Evolutionary conservation across 2,888 invertebrate species (phyloP).

Genomic region (Listrodromus nycthemerus): DNA sequence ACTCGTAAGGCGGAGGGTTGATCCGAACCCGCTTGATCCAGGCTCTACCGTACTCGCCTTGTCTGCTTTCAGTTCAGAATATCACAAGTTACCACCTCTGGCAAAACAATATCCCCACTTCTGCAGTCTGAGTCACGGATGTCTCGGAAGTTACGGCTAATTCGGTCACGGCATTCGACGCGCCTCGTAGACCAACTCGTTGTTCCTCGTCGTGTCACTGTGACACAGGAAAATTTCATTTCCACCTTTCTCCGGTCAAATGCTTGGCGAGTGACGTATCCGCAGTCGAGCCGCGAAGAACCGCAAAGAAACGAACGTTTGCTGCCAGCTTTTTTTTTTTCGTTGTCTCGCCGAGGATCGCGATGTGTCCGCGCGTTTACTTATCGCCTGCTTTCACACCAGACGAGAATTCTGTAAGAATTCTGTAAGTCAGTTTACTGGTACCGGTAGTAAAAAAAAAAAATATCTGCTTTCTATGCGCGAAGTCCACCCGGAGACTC

Average conservation of each 20-base stretch:
- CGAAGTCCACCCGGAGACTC: background rate
- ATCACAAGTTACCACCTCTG: constrained; percentile 3
- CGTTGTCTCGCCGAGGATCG: background rate
- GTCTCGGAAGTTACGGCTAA: constrained; percentile 47
- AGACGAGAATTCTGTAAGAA: background rate
- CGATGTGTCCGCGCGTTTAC: background rate
- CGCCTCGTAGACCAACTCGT: constrained; percentile 17
- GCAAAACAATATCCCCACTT: constrained; percentile 41
- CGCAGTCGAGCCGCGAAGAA: background rate
- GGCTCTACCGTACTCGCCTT: no score
- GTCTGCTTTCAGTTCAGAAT: background rate
- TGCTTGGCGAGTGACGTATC: background rate
- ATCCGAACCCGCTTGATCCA: no score
- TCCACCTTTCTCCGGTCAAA: background rate
- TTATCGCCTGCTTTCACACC: constrained; percentile 11
- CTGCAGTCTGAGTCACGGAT: constrained; percentile 56
- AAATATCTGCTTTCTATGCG: constrained; percentile 43
- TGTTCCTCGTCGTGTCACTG: constrained; percentile 36
- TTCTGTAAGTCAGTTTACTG: background rate
- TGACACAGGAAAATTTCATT: constrained; percentile 18
- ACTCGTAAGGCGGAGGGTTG: no score
- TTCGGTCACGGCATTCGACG: constrained; percentile 58
- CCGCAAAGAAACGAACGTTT: background rate
- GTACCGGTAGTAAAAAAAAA: constrained; percentile 2
- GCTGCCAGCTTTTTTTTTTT: background rate